Percentiles rank a stretch among this genome's conserved stretches.
These are phyloP conservation scores for Scaptomyza parva DNA, from an alignment of 2,888 invertebrate species.

Conservation along the genomic window DNA sequence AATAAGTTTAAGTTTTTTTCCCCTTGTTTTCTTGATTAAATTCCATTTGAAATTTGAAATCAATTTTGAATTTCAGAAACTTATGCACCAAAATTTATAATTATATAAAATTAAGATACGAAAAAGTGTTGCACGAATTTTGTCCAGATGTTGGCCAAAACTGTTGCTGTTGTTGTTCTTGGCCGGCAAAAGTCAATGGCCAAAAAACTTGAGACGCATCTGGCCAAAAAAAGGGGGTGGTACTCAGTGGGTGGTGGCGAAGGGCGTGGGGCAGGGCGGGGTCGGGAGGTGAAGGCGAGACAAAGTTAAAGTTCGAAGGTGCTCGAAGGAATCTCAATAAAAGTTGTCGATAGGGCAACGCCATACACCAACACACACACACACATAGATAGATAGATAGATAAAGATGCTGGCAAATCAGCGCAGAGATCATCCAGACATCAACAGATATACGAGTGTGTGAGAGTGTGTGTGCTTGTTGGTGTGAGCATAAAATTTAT, in stretches of 20 bases:
- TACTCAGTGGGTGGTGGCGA: background rate
- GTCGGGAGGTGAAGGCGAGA: background rate
- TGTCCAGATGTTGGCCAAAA: constrained; percentile 4
- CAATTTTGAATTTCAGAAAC: too few relatives aligned
- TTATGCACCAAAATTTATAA: too few relatives aligned
- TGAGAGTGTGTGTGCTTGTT: constrained; percentile 19
- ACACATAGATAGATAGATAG: constrained; percentile 15
- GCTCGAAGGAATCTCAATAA: constrained; percentile 67
- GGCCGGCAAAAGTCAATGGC: constrained; percentile 1
- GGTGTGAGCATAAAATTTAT: constrained; percentile 70
- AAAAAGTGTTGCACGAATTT: constrained; percentile 17
- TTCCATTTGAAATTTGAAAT: too few relatives aligned
- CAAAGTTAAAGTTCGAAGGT: constrained; percentile 31
- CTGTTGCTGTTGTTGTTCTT: too few relatives aligned
- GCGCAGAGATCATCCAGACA: constrained; percentile 66
- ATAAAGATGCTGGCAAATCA: constrained; percentile 53
- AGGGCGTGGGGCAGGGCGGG: background rate
- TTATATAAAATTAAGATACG: background rate
- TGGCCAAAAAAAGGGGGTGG: constrained; percentile 2
- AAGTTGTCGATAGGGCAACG: constrained; percentile 56
- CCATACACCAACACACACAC: constrained; percentile 8
- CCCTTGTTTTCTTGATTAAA: too few relatives aligned
- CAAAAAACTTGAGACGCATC: constrained; percentile 1
- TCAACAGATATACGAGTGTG: constrained; percentile 2
- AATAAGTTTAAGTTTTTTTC: too few relatives aligned